Conservation (phyloP, 2,797 vertebrate genomes). For the Microctenopoma stevenorrisi region DNA sequence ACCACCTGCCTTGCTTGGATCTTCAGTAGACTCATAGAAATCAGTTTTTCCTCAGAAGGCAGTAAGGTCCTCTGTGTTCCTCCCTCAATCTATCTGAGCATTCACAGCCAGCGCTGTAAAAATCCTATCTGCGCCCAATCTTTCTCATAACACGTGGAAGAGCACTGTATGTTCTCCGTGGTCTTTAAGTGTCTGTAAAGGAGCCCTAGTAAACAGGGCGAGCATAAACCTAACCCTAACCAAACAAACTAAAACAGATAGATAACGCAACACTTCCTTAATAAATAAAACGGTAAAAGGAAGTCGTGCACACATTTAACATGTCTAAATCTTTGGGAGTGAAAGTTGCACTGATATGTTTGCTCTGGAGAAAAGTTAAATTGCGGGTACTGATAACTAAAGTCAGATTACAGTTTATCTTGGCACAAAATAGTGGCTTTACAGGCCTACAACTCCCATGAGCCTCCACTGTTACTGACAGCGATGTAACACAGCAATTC, state of each 20-base stretch:
- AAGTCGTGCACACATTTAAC: conserved; percentile 20
- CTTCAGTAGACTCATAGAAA: conserved; percentile 38
- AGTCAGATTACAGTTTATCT: conserved; percentile 49
- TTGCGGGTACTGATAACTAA: conserved; percentile 24
- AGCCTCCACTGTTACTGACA: conserved; percentile 61
- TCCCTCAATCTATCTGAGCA: conserved; percentile 53
- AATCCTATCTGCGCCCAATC: conserved; percentile 58
- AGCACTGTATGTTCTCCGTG: conserved; percentile 66
- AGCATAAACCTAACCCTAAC: conserved; percentile 63
- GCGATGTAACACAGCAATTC: conserved; percentile 57
- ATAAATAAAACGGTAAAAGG: conserved; percentile 51
- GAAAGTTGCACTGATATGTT: conserved; percentile 17
- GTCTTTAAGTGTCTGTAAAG: conserved; percentile 43
- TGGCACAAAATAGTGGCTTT: conserved; percentile 42
- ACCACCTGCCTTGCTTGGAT: conserved; percentile 12
- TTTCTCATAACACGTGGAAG: conserved; percentile 70
- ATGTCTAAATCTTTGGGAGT: not conserved
- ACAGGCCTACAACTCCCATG: conserved; percentile 55
- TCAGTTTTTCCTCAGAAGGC: conserved; percentile 61
- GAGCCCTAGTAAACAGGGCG: conserved; percentile 62
- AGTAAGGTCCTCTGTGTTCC: conserved; percentile 45
- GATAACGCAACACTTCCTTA: conserved; percentile 41
- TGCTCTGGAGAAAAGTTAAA: conserved; percentile 29
- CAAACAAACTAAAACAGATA: conserved; percentile 57
- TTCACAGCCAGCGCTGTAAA: conserved; percentile 75